These are phyloP conservation scores for Atta colombica DNA, from an alignment of 1,140 invertebrate genomes.

Conservation along the genomic window DNA sequence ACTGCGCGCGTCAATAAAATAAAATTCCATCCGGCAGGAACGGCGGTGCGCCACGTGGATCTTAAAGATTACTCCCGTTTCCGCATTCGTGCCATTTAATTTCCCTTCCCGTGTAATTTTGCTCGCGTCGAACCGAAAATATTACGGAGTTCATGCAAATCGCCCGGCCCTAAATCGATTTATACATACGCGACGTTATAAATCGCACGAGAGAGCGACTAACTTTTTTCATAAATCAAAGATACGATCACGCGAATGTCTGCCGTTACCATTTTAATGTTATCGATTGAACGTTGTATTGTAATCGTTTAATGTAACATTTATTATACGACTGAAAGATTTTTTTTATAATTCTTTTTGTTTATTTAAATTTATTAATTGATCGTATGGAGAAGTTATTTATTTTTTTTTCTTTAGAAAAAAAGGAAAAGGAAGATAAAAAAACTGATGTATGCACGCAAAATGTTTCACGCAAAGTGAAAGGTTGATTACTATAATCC, in stretches of 20 bases:
- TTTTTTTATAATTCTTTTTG: neutral
- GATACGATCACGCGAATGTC: neutral
- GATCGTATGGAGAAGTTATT: neutral
- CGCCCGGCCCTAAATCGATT: conserved; percentile 37
- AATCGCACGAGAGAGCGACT: conserved; percentile 5
- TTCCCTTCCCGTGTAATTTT: conserved; percentile 52
- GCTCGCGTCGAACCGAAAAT: conserved; percentile 54
- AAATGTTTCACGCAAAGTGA: neutral
- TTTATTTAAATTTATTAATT: conserved; percentile 5
- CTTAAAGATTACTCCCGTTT: conserved; percentile 73
- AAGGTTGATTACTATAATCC: conserved; percentile 41
- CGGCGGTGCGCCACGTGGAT: conserved; percentile 70
- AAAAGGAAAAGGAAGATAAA: neutral
- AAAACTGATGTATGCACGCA: neutral
- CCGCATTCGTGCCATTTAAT: conserved; percentile 71
- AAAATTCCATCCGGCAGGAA: conserved; percentile 67
- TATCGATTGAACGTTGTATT: conserved; percentile 11
- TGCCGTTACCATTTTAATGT: neutral
- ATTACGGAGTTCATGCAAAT: conserved; percentile 42
- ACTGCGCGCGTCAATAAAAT: conserved; percentile 74
- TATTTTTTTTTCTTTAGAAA: neutral
- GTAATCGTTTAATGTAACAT: neutral
- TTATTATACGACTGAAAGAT: neutral
- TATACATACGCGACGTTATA: conserved; percentile 51
- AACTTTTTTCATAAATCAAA: conserved; percentile 40